Evolutionary conservation across 2,888 invertebrate species (phyloP), one percentile per base, ranked within the genome.

Genomic region (Tuta absoluta): DNA sequence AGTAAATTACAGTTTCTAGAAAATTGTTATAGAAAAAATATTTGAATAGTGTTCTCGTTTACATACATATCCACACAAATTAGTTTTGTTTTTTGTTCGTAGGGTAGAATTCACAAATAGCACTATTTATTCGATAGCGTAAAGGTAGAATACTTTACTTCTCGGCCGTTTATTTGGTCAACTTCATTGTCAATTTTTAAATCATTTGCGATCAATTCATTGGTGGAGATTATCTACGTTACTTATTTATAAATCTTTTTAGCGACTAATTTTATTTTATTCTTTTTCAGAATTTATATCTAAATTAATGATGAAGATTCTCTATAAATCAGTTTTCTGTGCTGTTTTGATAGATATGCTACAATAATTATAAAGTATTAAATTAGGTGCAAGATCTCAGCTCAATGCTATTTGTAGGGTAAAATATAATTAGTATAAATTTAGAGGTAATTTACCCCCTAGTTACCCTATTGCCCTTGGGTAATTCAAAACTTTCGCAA

Each of bases 341-440:
- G 53, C 53, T 53, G n/a, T 53, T 53, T 53, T 28, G 49, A 17
- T 58, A 58, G 72, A 23, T 62, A 73, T 49, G 49, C 21, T 49
- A 49, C 11, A 21, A 49, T 78, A 78, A 75, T 33, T 53, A 76
- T 82, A 77, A 78, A 79, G 83, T 82, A 82, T 77, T 79, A 73
- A 80, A 76, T 82, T 85, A 86, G 80, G 84, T 86, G 86, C 85
- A 84, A 90, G 91, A 91, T 91, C 91, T 91, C 91, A 90, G 91
- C 91, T 91, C 91, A 91, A 91, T 80, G 87, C 89, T 90, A 90
- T 78, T 73, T 78, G 78, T 88, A 89, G 87, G 85, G 78, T 87
- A 62, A 85, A 77, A 53, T 53, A 7, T n/a, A 49, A 21, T 68
- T 75, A 87, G 86, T 83, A 86, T 77, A 75, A 72, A 75, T 78